phyloP scores from a whole-genome alignment of 2,113 vertebrate genomes.

The Gasterosteus nipponicus region DNA sequence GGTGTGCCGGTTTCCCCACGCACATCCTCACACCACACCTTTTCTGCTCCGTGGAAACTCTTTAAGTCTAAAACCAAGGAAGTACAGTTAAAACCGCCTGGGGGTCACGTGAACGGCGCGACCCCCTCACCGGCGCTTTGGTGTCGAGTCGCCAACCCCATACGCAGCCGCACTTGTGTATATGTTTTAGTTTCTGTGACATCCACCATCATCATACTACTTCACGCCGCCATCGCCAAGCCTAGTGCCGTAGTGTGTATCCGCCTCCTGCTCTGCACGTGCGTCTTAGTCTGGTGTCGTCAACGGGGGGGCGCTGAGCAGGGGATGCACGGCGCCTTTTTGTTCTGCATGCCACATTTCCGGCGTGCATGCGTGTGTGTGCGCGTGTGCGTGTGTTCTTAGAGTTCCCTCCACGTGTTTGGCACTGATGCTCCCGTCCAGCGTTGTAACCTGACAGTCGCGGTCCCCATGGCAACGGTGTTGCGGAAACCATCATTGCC shows the following conservation, averaged over 20 bases:
- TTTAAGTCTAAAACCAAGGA: neutral
- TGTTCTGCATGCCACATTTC: slow-evolving; percentile 56
- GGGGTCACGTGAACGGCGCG: neutral
- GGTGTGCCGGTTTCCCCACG: slow-evolving; percentile 59
- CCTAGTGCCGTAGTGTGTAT: slow-evolving; percentile 11
- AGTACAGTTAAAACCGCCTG: neutral
- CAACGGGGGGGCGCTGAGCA: slow-evolving; percentile 68
- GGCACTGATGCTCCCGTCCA: slow-evolving; percentile 53
- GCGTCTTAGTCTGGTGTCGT: slow-evolving; percentile 52
- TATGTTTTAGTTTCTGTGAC: neutral
- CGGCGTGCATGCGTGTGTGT: neutral
- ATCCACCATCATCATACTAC: slow-evolving; percentile 8
- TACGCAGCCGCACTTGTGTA: neutral
- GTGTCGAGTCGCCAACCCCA: slow-evolving; percentile 13
- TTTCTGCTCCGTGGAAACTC: slow-evolving; percentile 9
- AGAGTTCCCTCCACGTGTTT: slow-evolving; percentile 42
- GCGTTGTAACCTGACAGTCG: slow-evolving; percentile 31
- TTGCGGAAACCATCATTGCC: slow-evolving; percentile 59
- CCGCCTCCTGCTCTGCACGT: slow-evolving; percentile 4
- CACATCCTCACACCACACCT: slow-evolving; percentile 48
- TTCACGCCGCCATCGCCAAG: slow-evolving; percentile 15
- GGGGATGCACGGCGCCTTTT: slow-evolving; percentile 51
- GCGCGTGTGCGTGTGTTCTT: neutral
- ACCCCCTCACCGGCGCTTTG: slow-evolving; percentile 7
- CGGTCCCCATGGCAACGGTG: slow-evolving; percentile 32